Conservation (phyloP, 2,113 vertebrate genomes). For the Corythornis vintsioides region DNA sequence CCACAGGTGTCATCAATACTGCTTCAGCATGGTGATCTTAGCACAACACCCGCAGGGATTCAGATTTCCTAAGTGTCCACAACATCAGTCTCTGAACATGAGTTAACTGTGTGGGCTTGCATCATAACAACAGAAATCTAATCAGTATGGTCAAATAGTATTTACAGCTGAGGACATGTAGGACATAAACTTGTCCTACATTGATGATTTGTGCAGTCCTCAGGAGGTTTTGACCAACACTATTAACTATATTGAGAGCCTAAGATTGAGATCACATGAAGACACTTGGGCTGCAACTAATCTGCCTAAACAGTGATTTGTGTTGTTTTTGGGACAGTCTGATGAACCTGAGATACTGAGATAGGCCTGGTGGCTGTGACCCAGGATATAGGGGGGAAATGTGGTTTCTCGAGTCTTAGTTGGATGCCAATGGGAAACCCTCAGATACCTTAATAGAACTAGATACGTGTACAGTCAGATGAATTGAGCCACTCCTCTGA, state of each 20-base stretch:
- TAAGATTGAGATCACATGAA: not conserved
- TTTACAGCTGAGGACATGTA: not conserved
- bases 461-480: not conserved
- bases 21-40: not conserved
- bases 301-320: not conserved
- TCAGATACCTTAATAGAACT: not conserved
- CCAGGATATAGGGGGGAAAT: not conserved
- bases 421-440: not conserved
- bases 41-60: not conserved
- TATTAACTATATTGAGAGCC: not conserved
- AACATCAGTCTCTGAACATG: not conserved
- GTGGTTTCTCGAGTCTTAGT: not conserved
- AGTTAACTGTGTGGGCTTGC: not conserved
- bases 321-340: not conserved
- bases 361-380: not conserved
- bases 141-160: not conserved
- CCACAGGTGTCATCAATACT: not conserved
- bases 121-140: not conserved
- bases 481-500: not conserved
- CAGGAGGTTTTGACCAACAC: not conserved
- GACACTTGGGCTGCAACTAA: not conserved
- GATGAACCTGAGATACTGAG: not conserved
- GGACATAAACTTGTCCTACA: not conserved
- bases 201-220: not conserved
- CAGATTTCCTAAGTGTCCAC: not conserved